Conservation (phyloP, 1,140 invertebrate species). For the Orussus abietinus region DNA sequence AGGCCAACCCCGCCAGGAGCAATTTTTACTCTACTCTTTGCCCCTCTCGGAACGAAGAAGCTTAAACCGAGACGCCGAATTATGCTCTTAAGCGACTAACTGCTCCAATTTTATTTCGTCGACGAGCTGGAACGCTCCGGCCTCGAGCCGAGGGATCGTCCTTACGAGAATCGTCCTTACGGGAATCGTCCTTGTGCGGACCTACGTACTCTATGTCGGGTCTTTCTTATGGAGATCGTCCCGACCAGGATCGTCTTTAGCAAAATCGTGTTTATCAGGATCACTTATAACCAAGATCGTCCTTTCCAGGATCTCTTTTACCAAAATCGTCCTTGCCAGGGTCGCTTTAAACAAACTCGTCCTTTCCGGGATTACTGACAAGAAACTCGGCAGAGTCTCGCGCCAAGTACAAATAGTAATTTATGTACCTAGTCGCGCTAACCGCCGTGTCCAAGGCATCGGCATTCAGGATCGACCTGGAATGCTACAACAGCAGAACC, state of each 20-base stretch:
- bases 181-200: too few species aligned
- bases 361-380: too few species aligned
- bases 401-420: slow-evolving; percentile 35
- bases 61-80: slow-evolving; percentile 9
- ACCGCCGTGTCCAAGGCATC: slow-evolving; percentile 32
- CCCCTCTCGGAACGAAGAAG: neutral
- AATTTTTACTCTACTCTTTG: slow-evolving; percentile 22
- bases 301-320: too few species aligned
- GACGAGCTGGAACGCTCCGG: neutral
- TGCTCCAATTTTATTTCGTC: slow-evolving; percentile 31
- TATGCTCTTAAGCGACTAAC: slow-evolving; percentile 26
- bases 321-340: too few species aligned
- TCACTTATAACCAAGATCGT: neutral
- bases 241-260: too few species aligned
- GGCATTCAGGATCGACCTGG: slow-evolving; percentile 39
- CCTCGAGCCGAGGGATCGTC: too few species aligned
- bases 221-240: too few species aligned
- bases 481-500: slow-evolving; percentile 44
- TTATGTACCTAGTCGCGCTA: slow-evolving; percentile 35
- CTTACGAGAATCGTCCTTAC: too few species aligned
- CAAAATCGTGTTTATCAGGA: neutral
- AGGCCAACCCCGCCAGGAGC: slow-evolving; percentile 37
- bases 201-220: too few species aligned
- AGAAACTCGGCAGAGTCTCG: too few species aligned
- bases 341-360: too few species aligned